These are phyloP conservation scores for Pterophyllum scalare DNA, from an alignment of 2,113 vertebrate genomes.

Conservation along the genomic window DNA sequence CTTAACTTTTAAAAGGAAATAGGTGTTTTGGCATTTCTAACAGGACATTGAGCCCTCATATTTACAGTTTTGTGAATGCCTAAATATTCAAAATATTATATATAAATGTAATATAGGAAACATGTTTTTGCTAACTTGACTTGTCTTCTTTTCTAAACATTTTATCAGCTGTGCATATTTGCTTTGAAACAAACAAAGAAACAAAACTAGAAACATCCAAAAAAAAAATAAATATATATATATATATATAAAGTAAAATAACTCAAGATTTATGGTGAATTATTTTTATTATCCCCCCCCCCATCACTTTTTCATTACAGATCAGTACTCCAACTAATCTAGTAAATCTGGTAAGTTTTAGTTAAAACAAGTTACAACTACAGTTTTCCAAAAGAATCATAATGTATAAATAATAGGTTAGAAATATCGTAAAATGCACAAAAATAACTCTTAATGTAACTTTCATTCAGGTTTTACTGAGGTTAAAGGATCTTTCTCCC, in stretches of 20 bases:
- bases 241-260: neutral
- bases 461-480: neutral
- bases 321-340: neutral
- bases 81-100: neutral
- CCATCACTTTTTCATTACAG: too few relatives aligned
- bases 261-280: neutral
- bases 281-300: neutral
- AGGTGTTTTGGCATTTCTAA: neutral
- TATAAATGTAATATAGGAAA: neutral
- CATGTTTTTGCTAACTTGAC: neutral
- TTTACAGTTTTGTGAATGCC: neutral
- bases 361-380: neutral
- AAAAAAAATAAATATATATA: neutral
- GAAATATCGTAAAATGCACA: neutral
- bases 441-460: neutral
- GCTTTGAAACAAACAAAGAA: neutral
- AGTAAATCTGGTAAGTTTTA: neutral
- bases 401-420: neutral
- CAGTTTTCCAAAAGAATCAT: neutral
- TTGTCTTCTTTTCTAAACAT: neutral
- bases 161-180: neutral
- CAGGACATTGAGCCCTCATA: neutral
- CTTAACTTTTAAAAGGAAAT: neutral
- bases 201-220: neutral
- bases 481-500: neutral